phyloP scores from a whole-genome alignment of 2,113 vertebrate species.

The Xenus cinereus region DNA sequence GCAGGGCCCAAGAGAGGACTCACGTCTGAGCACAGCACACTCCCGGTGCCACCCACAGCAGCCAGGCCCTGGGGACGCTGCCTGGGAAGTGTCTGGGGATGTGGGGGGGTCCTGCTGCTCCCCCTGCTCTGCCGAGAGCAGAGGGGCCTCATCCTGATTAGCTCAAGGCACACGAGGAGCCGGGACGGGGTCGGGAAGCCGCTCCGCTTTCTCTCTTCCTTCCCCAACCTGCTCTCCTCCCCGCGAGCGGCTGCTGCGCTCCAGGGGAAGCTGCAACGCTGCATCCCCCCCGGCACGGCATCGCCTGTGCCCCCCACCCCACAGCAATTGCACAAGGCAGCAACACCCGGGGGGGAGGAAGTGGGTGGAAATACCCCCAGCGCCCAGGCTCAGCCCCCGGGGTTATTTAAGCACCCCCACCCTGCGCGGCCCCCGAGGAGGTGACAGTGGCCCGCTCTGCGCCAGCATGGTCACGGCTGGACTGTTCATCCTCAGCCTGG shows the following conservation, averaged over 20 bases:
- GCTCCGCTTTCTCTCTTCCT: neutral
- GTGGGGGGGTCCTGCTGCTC: neutral
- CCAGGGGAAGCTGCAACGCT: neutral
- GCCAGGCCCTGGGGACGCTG: neutral
- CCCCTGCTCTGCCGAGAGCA: neutral
- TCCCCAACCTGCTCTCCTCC: neutral
- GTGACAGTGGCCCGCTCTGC: neutral
- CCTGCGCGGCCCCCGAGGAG: neutral
- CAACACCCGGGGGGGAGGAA: neutral
- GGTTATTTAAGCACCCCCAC: neutral
- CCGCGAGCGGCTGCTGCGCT: fast-evolving
- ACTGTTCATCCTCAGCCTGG: neutral
- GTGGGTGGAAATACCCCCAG: neutral
- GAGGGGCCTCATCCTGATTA: neutral
- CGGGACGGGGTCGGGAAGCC: neutral
- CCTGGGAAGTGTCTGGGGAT: neutral
- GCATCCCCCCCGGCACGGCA: neutral
- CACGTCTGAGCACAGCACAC: neutral
- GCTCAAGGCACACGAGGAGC: neutral
- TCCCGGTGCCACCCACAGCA: neutral
- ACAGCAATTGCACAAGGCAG: conserved; percentile 11
- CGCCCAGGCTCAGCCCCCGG: neutral
- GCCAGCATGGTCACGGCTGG: neutral
- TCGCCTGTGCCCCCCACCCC: neutral
- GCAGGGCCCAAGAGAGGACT: fast-evolving